Base-by-base conservation (phyloP, 2,797 vertebrate genomes). In the Schizopygopsis malacanthus region DNA sequence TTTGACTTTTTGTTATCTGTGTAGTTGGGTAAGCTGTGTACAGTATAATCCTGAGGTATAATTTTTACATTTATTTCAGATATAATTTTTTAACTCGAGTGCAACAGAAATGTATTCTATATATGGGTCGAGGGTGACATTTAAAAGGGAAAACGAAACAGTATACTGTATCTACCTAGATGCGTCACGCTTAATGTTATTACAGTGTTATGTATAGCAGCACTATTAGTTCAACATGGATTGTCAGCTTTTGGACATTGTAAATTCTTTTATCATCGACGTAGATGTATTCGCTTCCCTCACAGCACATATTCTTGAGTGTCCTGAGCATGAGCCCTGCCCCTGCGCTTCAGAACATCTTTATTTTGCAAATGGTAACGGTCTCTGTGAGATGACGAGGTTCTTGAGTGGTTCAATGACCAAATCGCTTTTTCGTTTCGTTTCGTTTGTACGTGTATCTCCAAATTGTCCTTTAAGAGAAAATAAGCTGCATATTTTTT, bases 21-120 rank as follows among this genome's bases (percentile, higher is more conserved):
- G 96, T 96, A 95, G 96, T 95, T 93, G 93, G 93, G 94, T 96
- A 95, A 95, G 91, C 93, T 93, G 94, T 96, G 95, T 96, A 96
- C 95, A 96, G 95, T 95, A 91, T 94, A 90, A 90, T 85, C 87
- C 88, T 93, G 91, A 94, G 92, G 93, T 95, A 93, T 95, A 93
- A 93, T 95, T 95, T 90, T 94, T 92, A 91, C 92, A 95, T 96
- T 96, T 90, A 95, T 96, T 96, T 95, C 93, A 95, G 93, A 95
- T 95, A 94, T 95, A 94, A 95, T 96, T 96, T 96, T 95, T 96
- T 59, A 95, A 95, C 92, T 95, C 87, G 91, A 94, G 94, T 93
- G 93, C 93, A 95, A 93, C 92, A 93, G 90, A 95, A 91, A 94
- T 93, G 92, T 93, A 91, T 93, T 92, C 91, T 95, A 91, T 95